phyloP scores from a whole-genome alignment of 1,140 invertebrate species.

The Centruroides vittatus region DNA sequence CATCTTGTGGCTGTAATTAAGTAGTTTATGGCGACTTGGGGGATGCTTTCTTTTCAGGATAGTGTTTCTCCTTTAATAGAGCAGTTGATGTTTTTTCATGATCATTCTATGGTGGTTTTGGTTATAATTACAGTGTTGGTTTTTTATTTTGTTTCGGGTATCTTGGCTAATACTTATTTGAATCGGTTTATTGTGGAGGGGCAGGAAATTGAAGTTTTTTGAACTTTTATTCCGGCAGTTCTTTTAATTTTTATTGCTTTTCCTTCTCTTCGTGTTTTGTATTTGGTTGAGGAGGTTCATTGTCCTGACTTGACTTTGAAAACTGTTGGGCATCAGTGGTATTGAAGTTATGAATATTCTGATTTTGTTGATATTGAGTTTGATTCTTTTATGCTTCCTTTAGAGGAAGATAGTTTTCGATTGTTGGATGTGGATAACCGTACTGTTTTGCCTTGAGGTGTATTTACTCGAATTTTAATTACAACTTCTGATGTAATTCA shows the following conservation, averaged over 20 bases:
- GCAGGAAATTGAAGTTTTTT: conserved; percentile 44
- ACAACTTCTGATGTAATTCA: conserved; percentile 50
- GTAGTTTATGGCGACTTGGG: conserved; percentile 34
- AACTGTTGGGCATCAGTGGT: conserved; percentile 49
- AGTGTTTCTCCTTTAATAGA: conserved; percentile 39
- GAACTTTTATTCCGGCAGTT: conserved; percentile 42
- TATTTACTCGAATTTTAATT: conserved; percentile 40
- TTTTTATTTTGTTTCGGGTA: conserved; percentile 26
- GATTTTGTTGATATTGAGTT: conserved; percentile 43
- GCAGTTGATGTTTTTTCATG: conserved; percentile 43
- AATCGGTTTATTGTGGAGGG: conserved; percentile 30
- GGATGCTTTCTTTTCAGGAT: conserved; percentile 38
- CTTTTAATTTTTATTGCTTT: conserved; percentile 46
- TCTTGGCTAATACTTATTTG: conserved; percentile 33
- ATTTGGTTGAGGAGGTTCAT: conserved; percentile 43
- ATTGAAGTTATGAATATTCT: conserved; percentile 49
- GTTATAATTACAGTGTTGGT: conserved; percentile 27
- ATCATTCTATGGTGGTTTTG: conserved; percentile 39
- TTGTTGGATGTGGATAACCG: conserved; percentile 49
- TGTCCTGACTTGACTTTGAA: conserved; percentile 39
- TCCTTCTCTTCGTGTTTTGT: conserved; percentile 38
- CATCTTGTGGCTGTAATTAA: conserved; percentile 38
- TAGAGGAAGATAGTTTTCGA: conserved; percentile 32
- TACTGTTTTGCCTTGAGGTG: conserved; percentile 35
- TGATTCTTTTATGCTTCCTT: conserved; percentile 44